Percentiles rank a stretch among this genome's conserved stretches.
Evolutionary conservation across 2,888 invertebrate genomes (phyloP).

Genomic region (Dusona sp.): DNA sequence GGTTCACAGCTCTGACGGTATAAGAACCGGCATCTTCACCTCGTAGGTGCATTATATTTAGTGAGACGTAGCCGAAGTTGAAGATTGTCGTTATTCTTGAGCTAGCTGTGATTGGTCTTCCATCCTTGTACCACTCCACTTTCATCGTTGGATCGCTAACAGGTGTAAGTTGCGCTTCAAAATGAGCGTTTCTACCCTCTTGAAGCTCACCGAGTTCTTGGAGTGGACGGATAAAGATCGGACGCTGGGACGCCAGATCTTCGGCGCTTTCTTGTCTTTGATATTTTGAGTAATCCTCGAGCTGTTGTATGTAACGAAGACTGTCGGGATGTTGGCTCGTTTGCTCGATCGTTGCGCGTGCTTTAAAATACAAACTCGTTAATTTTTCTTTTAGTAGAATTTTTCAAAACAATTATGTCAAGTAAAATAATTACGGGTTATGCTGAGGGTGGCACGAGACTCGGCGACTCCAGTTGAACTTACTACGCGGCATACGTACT

Average conservation of each 20-base stretch:
- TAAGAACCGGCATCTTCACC: constrained; percentile 99
- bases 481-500: constrained; percentile 95
- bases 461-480: constrained; percentile 95
- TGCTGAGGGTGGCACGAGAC: constrained; percentile 92
- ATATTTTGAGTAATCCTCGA: constrained; percentile 96
- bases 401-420: neutral
- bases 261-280: constrained; percentile 94
- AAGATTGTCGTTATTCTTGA: constrained; percentile 98
- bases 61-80: constrained; percentile 99
- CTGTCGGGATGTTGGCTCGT: constrained; percentile 96
- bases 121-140: constrained; percentile 98
- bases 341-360: constrained; percentile 93
- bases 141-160: constrained; percentile 97
- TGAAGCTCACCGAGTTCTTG: constrained; percentile 94
- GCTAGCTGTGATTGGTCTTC: constrained; percentile 97
- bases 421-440: constrained; percentile 86
- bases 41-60: constrained; percentile 99
- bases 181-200: constrained; percentile 96
- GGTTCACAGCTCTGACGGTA: constrained; percentile 95
- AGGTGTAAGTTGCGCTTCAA: constrained; percentile 96
- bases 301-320: constrained; percentile 94
- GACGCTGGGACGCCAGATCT: constrained; percentile 92
- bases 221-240: constrained; percentile 95
- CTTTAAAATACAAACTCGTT: constrained; percentile 77
- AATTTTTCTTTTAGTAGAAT: neutral